phyloP scores from a whole-genome alignment of 2,113 vertebrate species.

The Neoarius graeffei region DNA sequence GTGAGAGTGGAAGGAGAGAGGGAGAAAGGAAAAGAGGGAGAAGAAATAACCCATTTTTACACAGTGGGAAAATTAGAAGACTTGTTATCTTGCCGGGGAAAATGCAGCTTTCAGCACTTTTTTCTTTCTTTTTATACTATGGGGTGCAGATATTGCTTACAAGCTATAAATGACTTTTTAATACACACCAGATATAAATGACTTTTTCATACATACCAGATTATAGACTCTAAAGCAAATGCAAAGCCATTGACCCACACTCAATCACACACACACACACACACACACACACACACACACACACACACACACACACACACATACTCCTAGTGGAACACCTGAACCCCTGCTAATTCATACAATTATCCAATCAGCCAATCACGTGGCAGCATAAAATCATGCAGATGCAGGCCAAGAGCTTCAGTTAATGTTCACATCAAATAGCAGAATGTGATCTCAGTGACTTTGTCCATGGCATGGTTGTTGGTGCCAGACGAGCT shows the following conservation, averaged over 20 bases:
- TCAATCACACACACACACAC: neutral
- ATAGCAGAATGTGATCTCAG: neutral
- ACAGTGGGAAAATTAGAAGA: conserved; percentile 54
- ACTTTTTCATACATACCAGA: conserved; percentile 54
- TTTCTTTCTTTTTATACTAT: conserved; percentile 35
- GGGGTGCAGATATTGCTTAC: conserved; percentile 60
- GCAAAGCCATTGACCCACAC: conserved; percentile 33
- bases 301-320: neutral
- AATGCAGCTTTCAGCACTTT: conserved; percentile 65
- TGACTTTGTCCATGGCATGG: neutral
- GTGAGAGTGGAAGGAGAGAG: neutral
- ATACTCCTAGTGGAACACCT: neutral
- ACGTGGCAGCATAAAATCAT: neutral
- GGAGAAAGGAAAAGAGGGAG: conserved; percentile 25
- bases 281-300: neutral
- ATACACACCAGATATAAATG: conserved; percentile 54
- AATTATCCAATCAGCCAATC: neutral
- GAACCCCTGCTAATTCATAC: neutral
- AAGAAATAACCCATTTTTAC: conserved; percentile 53
- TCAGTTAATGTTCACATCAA: neutral
- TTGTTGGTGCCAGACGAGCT: neutral
- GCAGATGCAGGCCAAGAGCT: neutral
- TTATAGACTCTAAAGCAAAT: conserved; percentile 45
- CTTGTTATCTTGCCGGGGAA: conserved; percentile 64
- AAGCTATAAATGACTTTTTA: conserved; percentile 54